Conservation (phyloP, 2,888 invertebrate species). For the Euplagia quadripunctaria region DNA sequence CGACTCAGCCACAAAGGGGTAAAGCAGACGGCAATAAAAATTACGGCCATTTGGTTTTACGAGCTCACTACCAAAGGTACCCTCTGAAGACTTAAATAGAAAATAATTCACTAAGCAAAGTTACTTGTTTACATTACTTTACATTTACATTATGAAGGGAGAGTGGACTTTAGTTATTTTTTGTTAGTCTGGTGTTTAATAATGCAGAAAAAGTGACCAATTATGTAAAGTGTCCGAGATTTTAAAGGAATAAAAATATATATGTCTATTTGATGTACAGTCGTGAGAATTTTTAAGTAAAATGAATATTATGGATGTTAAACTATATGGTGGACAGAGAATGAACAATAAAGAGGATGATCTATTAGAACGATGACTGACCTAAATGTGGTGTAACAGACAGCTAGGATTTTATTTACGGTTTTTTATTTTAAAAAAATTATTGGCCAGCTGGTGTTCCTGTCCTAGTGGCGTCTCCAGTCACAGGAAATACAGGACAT, state of each 20-base stretch:
- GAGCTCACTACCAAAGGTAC: constrained; percentile 43
- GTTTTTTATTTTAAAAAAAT: too few relatives aligned
- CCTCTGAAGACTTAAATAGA: constrained; percentile 45
- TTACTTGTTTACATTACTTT: constrained; percentile 40
- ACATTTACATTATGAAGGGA: constrained; percentile 17
- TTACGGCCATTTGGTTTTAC: constrained; percentile 56
- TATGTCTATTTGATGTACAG: not conserved
- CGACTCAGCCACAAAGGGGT: constrained; percentile 38
- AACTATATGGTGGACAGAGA: not conserved
- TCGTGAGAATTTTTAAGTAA: not conserved
- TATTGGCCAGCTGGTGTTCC: too few relatives aligned
- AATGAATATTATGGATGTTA: not conserved
- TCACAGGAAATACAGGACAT: too few relatives aligned
- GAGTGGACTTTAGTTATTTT: constrained; percentile 7
- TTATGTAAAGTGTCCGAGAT: constrained; percentile 28
- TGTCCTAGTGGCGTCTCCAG: too few relatives aligned
- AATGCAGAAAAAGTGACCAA: constrained; percentile 36
- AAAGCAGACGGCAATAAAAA: constrained; percentile 53
- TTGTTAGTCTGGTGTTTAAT: constrained; percentile 41
- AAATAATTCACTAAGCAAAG: constrained; percentile 47
- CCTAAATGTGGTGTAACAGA: not conserved
- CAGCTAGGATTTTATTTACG: too few relatives aligned
- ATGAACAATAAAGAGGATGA: not conserved
- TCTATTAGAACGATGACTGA: not conserved
- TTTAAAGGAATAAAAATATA: not conserved